Evolutionary conservation across 2,888 invertebrate genomes (phyloP).

Genomic region (Odontothrips loti): DNA sequence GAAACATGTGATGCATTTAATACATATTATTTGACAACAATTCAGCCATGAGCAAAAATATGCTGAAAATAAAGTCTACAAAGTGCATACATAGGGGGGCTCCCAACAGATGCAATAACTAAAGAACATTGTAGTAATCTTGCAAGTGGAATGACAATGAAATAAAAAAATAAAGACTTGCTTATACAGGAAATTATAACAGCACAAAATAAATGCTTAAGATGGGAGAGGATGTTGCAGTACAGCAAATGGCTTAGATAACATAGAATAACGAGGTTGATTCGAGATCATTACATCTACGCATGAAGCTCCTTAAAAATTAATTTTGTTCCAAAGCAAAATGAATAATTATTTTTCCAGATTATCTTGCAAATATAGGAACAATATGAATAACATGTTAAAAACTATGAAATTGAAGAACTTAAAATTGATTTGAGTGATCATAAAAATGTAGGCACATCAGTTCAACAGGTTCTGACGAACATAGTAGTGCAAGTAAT

Average conservation of each 20-base stretch:
- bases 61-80: background rate
- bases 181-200: background rate
- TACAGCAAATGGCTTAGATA: background rate
- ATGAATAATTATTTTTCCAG: too few relatives aligned
- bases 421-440: too few relatives aligned
- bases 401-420: too few relatives aligned
- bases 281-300: background rate
- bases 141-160: background rate
- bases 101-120: background rate
- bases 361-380: too few relatives aligned
- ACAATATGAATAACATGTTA: too few relatives aligned
- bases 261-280: background rate
- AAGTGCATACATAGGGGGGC: background rate
- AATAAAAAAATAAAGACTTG: background rate
- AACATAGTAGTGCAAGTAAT: conserved; percentile 6
- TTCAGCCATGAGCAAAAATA: background rate
- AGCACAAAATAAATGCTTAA: background rate
- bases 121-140: background rate
- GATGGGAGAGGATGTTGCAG: background rate
- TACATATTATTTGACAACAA: background rate
- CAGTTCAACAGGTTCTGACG: background rate
- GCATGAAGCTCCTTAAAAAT: background rate
- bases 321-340: background rate
- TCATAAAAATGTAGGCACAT: background rate
- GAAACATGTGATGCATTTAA: background rate